Percentiles rank a stretch among this genome's conserved stretches.
Evolutionary conservation across 2,888 invertebrate species (phyloP).

Genomic region (Reticulitermes lucifugus): DNA sequence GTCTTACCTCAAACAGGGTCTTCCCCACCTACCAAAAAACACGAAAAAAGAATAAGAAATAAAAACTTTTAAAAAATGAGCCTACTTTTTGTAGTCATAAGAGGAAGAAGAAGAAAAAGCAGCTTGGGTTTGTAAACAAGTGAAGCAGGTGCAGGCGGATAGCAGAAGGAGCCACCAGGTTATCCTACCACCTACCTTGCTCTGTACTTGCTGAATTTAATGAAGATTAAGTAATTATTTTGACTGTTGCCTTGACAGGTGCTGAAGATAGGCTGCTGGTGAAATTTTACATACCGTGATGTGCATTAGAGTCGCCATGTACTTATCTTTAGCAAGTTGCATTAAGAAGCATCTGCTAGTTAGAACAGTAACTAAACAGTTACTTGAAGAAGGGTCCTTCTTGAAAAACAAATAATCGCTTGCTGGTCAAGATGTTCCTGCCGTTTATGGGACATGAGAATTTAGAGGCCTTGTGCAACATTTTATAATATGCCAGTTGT

Average conservation of each 20-base stretch:
- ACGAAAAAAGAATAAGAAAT: neutral
- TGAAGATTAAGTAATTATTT: neutral
- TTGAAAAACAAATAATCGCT: no score
- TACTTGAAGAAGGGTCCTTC: no score
- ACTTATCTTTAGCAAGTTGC: no score
- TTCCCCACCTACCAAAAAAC: neutral
- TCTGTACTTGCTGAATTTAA: neutral
- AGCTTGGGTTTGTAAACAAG: conserved; percentile 20
- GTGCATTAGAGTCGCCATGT: neutral
- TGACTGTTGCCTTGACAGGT: neutral
- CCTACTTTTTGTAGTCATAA: neutral
- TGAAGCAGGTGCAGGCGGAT: conserved; percentile 15
- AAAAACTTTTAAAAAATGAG: neutral
- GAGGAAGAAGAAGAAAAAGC: neutral
- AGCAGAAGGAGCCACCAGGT: neutral
- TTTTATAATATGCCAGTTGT: no score
- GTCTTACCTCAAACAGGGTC: neutral
- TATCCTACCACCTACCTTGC: neutral
- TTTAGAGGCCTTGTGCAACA: no score
- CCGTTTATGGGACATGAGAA: no score
- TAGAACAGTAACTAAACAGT: no score
- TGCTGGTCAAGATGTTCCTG: no score
- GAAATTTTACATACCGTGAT: neutral
- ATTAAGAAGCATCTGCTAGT: no score
- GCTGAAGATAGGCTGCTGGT: neutral